Evolutionary conservation across 2,888 invertebrate genomes (phyloP), one percentile per base, ranked within the genome.

Genomic region (Amiota mariae): DNA sequence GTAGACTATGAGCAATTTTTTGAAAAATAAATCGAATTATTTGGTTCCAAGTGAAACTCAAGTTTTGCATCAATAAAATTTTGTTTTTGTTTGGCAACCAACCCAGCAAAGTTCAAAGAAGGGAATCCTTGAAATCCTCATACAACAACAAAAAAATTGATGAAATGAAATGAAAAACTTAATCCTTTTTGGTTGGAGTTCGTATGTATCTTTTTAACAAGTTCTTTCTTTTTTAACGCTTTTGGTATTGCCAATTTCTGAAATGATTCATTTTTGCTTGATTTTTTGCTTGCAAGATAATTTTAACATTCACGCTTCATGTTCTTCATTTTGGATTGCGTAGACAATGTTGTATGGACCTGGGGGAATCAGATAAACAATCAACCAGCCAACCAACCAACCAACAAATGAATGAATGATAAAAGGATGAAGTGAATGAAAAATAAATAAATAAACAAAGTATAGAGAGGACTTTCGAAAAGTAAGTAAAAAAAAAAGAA

Each of bases 251-350:
- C 36, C 54, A 59, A 11, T 13, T 59, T 59, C 9, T 59, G 15
- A 11, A 20, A 11, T 11, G 18, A 11, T 59, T 59, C 20, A 59
- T 59, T 59, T 18, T 11, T 11, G 57, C 18, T 20, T 51, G 59
- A 15, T 8, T 18, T 15, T 18, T 59, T 59, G 15, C 70, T 70
- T 72, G 72, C 77, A 75, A 36, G 73, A 77, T 78, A 78, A 77
- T 74, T 77, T 64, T 56, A 75, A 54, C 73, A 75, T 75, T 80
- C 74, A 74, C 72, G 78, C 78, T 76, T 76, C 77, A 78, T 76
- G 73, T 74, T 56, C 70, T 67, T 64, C 73, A 68, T 61, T 67
- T 36, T 49, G 68, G 20, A 56, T 48, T 47, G 24, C 24, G 51
- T 36, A 24, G 51, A 36, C 36, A 36, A 36, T 36, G 36, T 36